Evolutionary conservation across 2,113 vertebrate species (phyloP).

Genomic region (Ramphastos sulfuratus): DNA sequence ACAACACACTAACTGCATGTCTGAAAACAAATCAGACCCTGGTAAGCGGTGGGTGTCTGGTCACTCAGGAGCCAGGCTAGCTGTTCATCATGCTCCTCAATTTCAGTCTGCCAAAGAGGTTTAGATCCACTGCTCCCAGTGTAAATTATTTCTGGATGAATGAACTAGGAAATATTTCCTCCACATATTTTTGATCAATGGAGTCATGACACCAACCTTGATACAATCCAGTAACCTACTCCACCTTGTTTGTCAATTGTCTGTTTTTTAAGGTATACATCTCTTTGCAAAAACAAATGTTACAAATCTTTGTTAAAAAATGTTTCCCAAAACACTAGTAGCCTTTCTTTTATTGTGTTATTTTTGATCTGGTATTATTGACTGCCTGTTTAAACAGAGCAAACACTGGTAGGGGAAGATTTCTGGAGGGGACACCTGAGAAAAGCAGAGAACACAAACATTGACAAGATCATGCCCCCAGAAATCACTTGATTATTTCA

Average conservation of each 20-base stretch:
- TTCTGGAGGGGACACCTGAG: background rate
- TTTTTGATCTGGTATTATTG: background rate
- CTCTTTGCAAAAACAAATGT: background rate
- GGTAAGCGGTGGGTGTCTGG: constrained; percentile 40
- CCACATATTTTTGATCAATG: constrained; percentile 53
- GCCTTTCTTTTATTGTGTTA: background rate
- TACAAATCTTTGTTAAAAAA: background rate
- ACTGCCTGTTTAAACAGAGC: background rate
- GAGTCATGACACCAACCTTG: constrained; percentile 3
- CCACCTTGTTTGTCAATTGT: constrained; percentile 10
- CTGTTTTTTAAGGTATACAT: background rate
- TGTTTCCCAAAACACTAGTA: background rate
- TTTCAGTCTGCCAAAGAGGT: constrained; percentile 62
- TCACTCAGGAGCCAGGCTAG: constrained; percentile 53
- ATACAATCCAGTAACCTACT: background rate
- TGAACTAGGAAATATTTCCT: constrained; percentile 32
- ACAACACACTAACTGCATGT: constrained; percentile 24
- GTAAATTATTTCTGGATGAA: constrained; percentile 53
- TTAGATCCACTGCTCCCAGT: constrained; percentile 31
- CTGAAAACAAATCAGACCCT: constrained; percentile 35
- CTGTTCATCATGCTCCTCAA: constrained; percentile 63
- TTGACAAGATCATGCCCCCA: background rate
- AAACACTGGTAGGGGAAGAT: background rate
- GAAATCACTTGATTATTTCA: background rate
- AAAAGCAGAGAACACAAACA: background rate